Evolutionary conservation across 1,140 invertebrate species (phyloP).

Genomic region (Lepidurus couesii): DNA sequence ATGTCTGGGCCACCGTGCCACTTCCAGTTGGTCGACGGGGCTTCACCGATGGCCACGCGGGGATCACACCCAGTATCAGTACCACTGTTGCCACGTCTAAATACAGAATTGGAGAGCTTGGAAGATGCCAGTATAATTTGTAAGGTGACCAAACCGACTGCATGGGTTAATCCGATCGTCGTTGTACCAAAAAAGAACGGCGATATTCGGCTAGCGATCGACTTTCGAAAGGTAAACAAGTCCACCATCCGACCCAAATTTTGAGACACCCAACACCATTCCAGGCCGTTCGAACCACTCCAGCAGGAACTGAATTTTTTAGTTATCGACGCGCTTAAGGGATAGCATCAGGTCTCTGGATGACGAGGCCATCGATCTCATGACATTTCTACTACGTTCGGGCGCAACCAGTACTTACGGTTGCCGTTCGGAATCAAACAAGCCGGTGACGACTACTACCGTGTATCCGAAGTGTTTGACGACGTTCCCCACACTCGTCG

Average conservation of each 20-base stretch:
- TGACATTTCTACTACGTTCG: not conserved
- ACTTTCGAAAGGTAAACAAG: slow-evolving; percentile 20
- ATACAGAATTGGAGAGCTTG: not conserved
- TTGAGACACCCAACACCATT: not conserved
- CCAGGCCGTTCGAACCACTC: slow-evolving; percentile 3
- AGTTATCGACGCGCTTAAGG: not conserved
- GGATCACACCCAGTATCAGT: not conserved
- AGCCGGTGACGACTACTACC: not conserved
- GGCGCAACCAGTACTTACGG: not conserved
- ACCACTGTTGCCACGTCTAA: not conserved
- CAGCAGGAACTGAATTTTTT: not conserved
- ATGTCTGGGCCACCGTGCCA: not conserved
- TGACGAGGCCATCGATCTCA: not conserved
- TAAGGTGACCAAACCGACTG: too few species aligned
- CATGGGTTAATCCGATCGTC: too few species aligned
- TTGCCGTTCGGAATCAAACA: not conserved
- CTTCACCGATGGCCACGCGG: not conserved
- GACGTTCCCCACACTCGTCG: not conserved
- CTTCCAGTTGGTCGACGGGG: not conserved
- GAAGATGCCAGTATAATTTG: slow-evolving; percentile 36
- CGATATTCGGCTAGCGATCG: slow-evolving; percentile 30
- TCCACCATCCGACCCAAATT: not conserved
- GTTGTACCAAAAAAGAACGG: slow-evolving; percentile 36
- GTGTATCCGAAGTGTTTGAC: not conserved
- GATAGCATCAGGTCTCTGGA: not conserved